Evolutionary conservation across 1,140 invertebrate species (phyloP).

Genomic region (Macrobrachium nipponense): DNA sequence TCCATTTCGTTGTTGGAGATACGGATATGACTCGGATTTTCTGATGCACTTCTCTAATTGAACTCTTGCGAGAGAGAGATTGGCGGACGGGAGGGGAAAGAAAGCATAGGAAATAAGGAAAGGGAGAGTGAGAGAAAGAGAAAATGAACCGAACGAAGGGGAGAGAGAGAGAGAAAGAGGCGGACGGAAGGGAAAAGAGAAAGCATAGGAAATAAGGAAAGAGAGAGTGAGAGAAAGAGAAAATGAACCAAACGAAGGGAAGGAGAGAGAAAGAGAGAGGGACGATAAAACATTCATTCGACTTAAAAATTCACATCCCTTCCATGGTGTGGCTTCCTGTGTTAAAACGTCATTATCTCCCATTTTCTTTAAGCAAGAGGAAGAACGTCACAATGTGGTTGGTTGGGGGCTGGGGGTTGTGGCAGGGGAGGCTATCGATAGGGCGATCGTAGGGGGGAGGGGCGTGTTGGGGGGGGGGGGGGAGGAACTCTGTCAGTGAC

Average conservation of each 20-base stretch:
- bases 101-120: not conserved
- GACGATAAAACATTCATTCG: not conserved
- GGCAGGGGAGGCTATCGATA: too few species aligned
- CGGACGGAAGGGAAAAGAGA: too few species aligned
- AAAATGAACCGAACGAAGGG: too few species aligned
- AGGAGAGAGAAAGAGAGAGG: not conserved
- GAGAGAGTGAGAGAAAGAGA: constrained; percentile 18
- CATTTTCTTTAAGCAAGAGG: not conserved
- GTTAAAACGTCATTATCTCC: not conserved
- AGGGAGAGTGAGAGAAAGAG: constrained; percentile 12
- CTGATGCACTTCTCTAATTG: not conserved
- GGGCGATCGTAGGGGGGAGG: too few species aligned
- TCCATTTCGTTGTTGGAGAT: too few species aligned
- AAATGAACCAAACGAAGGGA: not conserved
- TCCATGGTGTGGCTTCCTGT: not conserved
- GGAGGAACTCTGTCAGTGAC: not conserved
- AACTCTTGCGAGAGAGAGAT: not conserved
- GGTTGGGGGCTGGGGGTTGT: not conserved
- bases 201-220: not conserved
- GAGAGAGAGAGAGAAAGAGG: not conserved
- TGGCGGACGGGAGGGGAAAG: not conserved
- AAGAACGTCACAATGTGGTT: not conserved
- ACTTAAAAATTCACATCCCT: not conserved
- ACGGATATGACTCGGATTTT: too few species aligned
- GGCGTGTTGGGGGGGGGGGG: not conserved